Base-by-base conservation (phyloP, 1,140 invertebrate genomes). In the Conopomorpha cramerella region DNA sequence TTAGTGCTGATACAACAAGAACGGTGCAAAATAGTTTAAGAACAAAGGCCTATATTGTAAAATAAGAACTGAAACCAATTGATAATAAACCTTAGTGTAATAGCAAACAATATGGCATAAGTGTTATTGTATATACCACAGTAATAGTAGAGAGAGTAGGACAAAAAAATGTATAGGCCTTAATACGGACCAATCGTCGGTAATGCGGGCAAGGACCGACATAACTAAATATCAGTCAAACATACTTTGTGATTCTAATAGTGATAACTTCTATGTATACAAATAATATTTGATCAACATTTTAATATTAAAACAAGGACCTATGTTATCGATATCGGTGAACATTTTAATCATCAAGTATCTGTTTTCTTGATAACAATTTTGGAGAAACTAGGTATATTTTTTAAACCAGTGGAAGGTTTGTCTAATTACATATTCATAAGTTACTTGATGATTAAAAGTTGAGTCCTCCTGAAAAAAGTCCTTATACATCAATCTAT, bases 161-260 rank as follows among this genome's bases (percentile, higher is more conserved):
- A 23, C 19, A 23, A 23, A 6, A 6, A 23, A 6, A 23, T 4
- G 19, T 23, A 38, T 56, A 42, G 52, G 63, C 66, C 61, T 67
- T 67, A 67, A 43, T 48, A 51, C 48, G 66, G 66, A 71, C 66
- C 66, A 71, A 71, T 53, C 40, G 41, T 51, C 31, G 23, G 28
- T 55, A 51, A 39, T 46, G 39, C 39, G 40, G 46, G 43, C 49
- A 36, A 51, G 47, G 51, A 56, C 52, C 49, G 47, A 57, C 16
- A 46, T 31, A 41, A 51, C 30, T 23, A 10, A 6, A 23, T 23
- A 23, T 10, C 10, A 6, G 10, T 23, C 19, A 23, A 23, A 10
- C 19, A 23, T 23, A 23, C 4, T 10, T 23, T 23, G 19, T 23
- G 19, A 6, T 4, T 23, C 4, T 10, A 23, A 6, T 23, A 23